Conservation (phyloP, 2,888 invertebrate species). For the Eudemis profundana region DNA sequence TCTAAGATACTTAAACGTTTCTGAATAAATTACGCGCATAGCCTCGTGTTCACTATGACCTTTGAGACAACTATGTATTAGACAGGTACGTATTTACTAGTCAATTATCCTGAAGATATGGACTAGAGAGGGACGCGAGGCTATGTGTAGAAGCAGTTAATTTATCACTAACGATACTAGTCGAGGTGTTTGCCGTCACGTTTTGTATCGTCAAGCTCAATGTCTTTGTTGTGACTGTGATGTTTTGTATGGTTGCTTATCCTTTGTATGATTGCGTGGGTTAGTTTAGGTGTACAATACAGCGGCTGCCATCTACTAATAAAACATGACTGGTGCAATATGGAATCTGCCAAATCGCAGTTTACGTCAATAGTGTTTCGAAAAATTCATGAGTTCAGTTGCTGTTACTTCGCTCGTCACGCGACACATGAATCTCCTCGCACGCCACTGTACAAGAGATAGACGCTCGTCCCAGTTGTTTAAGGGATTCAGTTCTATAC, state of each 20-base stretch:
- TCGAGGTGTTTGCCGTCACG: slow-evolving; percentile 21
- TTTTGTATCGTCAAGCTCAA: slow-evolving; percentile 67
- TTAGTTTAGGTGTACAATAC: slow-evolving; percentile 18
- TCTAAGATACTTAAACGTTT: slow-evolving; percentile 14
- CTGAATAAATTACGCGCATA: neutral
- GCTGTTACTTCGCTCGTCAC: no score
- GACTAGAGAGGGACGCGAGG: neutral
- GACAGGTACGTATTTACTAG: no score
- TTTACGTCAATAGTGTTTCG: no score
- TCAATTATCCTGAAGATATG: neutral
- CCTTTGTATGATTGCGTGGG: slow-evolving; percentile 54
- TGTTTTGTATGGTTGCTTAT: slow-evolving; percentile 53
- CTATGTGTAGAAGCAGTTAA: slow-evolving; percentile 2
- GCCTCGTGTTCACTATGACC: neutral
- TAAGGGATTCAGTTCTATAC: no score
- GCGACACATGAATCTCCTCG: no score
- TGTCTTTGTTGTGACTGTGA: slow-evolving; percentile 61
- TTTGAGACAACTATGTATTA: neutral
- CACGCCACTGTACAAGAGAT: no score
- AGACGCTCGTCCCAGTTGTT: no score
- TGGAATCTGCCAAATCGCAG: neutral
- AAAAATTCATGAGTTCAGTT: no score
- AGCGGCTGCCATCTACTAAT: slow-evolving; percentile 16
- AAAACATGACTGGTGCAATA: slow-evolving; percentile 2
- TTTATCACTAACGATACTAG: slow-evolving; percentile 16